Percentiles rank a stretch among this genome's conserved stretches.
Conservation (phyloP, 2,888 invertebrate species). For the Neoascia interrupta region DNA sequence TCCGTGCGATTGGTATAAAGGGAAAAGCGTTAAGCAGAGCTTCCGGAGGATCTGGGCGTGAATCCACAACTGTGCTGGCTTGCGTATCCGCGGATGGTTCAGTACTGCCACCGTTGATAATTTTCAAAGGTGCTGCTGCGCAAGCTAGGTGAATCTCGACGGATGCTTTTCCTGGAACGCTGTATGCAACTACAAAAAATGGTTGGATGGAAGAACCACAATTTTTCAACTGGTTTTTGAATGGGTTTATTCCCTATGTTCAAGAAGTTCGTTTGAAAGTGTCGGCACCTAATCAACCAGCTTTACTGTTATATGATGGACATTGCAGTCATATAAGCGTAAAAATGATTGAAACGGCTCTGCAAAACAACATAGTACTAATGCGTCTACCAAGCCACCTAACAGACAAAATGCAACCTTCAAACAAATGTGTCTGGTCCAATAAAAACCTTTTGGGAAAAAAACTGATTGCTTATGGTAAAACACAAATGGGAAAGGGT, state of each 20-base stretch:
- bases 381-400: slow-evolving; percentile 2
- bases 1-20: slow-evolving; percentile 9
- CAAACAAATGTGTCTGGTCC: slow-evolving; percentile 19
- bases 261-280: not conserved
- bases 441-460: slow-evolving; percentile 31
- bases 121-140: slow-evolving; percentile 27
- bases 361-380: slow-evolving; percentile 15
- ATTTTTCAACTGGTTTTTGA: slow-evolving; percentile 17
- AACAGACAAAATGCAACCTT: slow-evolving; percentile 23
- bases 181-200: not conserved
- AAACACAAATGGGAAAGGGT: slow-evolving; percentile 27
- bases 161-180: not conserved
- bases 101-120: slow-evolving; percentile 13
- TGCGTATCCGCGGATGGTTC: slow-evolving; percentile 21
- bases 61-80: slow-evolving; percentile 29
- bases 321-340: slow-evolving; percentile 36
- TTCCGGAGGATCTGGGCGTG: slow-evolving; percentile 27
- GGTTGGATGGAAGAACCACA: not conserved
- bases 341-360: slow-evolving; percentile 9
- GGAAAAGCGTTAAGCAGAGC: slow-evolving; percentile 14
- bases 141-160: not conserved
- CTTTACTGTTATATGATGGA: slow-evolving; percentile 19
- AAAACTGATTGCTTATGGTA: slow-evolving; percentile 31
- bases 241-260: slow-evolving; percentile 23
- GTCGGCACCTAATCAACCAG: slow-evolving; percentile 2